phyloP scores from a whole-genome alignment of 1,140 invertebrate genomes.

The Phthorimaea operculella region DNA sequence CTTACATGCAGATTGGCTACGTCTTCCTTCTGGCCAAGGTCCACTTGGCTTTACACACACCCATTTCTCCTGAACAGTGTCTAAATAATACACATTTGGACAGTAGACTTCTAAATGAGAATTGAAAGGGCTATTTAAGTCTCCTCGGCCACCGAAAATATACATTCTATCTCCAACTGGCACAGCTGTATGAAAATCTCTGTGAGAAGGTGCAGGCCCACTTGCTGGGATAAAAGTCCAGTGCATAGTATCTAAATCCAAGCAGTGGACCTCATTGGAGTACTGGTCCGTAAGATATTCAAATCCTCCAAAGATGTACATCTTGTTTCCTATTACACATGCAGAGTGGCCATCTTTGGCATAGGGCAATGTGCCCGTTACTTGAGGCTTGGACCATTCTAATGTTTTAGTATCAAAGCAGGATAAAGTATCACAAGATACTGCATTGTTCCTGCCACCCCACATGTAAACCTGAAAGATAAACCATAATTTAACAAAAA shows the following conservation, averaged over 20 bases:
- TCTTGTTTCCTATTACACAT: slow-evolving; percentile 81
- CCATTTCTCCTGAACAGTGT: slow-evolving; percentile 79
- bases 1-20: slow-evolving; percentile 91
- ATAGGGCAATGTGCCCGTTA: slow-evolving; percentile 76
- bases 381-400: slow-evolving; percentile 75
- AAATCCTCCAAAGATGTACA: slow-evolving; percentile 94
- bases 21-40: slow-evolving; percentile 75
- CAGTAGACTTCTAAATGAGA: slow-evolving; percentile 81
- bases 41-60: slow-evolving; percentile 68
- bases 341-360: slow-evolving; percentile 92
- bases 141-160: slow-evolving; percentile 87
- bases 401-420: slow-evolving; percentile 81
- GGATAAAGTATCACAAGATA: slow-evolving; percentile 81
- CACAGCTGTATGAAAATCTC: slow-evolving; percentile 91
- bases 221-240: slow-evolving; percentile 75
- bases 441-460: slow-evolving; percentile 90
- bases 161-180: slow-evolving; percentile 81
- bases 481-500: too few species aligned
- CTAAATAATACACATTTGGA: slow-evolving; percentile 80
- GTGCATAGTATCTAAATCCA: slow-evolving; percentile 78
- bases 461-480: slow-evolving; percentile 77
- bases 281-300: slow-evolving; percentile 83
- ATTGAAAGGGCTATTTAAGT: slow-evolving; percentile 73
- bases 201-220: slow-evolving; percentile 74
- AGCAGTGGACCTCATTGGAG: slow-evolving; percentile 80